Evolutionary conservation across 2,113 vertebrate genomes (phyloP).

Genomic region (Nyctereutes procyonoides): DNA sequence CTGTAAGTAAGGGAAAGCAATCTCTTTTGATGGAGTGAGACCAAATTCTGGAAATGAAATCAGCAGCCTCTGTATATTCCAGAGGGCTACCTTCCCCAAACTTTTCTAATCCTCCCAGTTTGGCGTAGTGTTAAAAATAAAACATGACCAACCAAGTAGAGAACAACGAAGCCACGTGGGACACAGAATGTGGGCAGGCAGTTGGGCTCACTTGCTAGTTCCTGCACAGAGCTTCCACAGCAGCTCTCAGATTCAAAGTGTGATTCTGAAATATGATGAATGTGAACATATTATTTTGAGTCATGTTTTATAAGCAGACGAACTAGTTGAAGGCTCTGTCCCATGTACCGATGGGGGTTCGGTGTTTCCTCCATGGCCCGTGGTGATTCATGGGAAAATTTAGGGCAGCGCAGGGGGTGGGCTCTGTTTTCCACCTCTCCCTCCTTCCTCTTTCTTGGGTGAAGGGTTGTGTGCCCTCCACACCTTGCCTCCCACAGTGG

Average conservation of each 20-base stretch:
- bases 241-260: not conserved
- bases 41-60: not conserved
- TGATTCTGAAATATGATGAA: not conserved
- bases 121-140: not conserved
- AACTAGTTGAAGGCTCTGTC: not conserved
- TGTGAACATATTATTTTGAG: not conserved
- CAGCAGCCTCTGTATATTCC: not conserved
- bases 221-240: not conserved
- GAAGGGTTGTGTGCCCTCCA: not conserved
- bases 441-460: not conserved
- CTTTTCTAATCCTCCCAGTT: not conserved
- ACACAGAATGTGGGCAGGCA: not conserved
- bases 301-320: not conserved
- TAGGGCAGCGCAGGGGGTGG: fast-evolving
- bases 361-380: not conserved
- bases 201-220: not conserved
- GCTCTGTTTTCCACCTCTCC: not conserved
- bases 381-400: not conserved
- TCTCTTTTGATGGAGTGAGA: not conserved
- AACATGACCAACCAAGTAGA: not conserved
- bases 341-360: fast-evolving
- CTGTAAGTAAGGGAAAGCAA: not conserved
- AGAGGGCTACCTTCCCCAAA: not conserved
- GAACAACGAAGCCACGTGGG: fast-evolving
- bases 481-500: not conserved